Evolutionary conservation across 2,888 invertebrate genomes (phyloP).

Genomic region (Lithophane ornitopus): DNA sequence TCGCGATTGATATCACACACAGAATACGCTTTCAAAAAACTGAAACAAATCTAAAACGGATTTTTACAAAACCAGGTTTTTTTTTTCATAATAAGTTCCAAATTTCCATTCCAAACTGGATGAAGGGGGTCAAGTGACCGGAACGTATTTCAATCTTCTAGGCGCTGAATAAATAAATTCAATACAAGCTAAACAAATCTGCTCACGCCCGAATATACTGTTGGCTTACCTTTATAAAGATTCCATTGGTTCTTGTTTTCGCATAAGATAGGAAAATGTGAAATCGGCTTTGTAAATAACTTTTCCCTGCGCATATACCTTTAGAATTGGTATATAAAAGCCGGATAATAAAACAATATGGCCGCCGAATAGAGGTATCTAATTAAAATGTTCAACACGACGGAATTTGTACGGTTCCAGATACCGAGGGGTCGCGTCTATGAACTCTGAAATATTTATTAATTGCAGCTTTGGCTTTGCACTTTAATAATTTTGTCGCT

Average conservation of each 20-base stretch:
- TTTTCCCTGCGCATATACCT: conserved; percentile 63
- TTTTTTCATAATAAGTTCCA: conserved; percentile 36
- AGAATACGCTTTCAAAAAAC: neutral
- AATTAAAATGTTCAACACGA: conserved; percentile 53
- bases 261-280: conserved; percentile 63
- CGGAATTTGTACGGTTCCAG: conserved; percentile 42
- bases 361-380: conserved; percentile 51
- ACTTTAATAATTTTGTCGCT: conserved; percentile 44
- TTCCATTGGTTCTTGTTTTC: conserved; percentile 65
- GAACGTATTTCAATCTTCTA: conserved; percentile 61
- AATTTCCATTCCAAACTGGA: conserved; percentile 23
- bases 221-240: conserved; percentile 56
- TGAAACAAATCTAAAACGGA: neutral
- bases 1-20: neutral
- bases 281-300: conserved; percentile 68
- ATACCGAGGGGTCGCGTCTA: conserved; percentile 32
- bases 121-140: conserved; percentile 51
- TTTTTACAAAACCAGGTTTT: conserved; percentile 35
- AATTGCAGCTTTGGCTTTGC: conserved; percentile 46
- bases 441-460: conserved; percentile 46
- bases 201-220: conserved; percentile 48
- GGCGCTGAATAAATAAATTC: conserved; percentile 67
- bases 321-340: conserved; percentile 51
- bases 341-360: conserved; percentile 65
- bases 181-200: conserved; percentile 66